Percentiles rank a stretch among this genome's conserved stretches.
Evolutionary conservation across 2,888 invertebrate species (phyloP).

Genomic region (Serrognathus titanus): DNA sequence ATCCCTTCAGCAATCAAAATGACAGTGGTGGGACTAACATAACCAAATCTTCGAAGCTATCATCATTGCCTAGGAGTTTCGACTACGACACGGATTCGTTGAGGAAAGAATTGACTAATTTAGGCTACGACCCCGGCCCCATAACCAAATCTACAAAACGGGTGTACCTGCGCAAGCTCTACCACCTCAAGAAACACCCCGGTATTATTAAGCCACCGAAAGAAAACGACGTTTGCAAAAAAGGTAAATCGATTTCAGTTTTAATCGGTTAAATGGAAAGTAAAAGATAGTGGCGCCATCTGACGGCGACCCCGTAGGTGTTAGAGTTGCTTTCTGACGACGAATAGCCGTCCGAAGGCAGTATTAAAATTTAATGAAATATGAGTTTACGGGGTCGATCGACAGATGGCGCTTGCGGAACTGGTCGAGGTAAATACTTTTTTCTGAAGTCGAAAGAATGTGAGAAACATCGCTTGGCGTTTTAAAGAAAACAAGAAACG

Average conservation of each 20-base stretch:
- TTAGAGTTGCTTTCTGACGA: no score
- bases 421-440: no score
- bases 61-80: conserved; percentile 56
- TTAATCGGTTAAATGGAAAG: no score
- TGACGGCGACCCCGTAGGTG: no score
- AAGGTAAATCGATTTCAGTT: conserved; percentile 28
- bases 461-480: no score
- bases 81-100: conserved; percentile 67
- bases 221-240: conserved; percentile 16
- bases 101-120: conserved; percentile 59
- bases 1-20: conserved; percentile 16
- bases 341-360: no score
- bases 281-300: no score
- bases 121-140: conserved; percentile 72
- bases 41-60: conserved; percentile 22
- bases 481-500: no score
- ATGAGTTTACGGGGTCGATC: no score
- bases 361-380: no score
- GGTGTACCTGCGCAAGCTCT: conserved; percentile 71
- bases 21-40: conserved; percentile 21
- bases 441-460: no score
- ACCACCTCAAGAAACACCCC: conserved; percentile 50
- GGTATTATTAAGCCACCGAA: conserved; percentile 1
- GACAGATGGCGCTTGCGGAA: no score
- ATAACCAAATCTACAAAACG: conserved; percentile 73